Base-by-base conservation (phyloP, 2,113 vertebrate genomes). In the Aptenodytes forsteri region DNA sequence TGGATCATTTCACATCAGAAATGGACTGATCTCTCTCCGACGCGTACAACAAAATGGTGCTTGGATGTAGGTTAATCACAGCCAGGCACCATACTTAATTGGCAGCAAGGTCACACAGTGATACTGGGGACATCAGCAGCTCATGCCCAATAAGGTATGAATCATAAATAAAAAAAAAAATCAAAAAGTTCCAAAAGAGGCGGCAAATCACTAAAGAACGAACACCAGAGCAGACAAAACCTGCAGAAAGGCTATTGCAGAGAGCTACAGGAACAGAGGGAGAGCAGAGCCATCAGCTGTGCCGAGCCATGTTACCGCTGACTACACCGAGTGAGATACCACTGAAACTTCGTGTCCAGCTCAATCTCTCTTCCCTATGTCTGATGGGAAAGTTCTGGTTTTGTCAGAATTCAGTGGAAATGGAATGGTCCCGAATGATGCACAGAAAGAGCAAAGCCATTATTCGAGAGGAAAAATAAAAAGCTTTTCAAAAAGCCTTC, bases 321-420 rank as follows among this genome's bases (percentile, higher is more conserved):
- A 3, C 65, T 4, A 11, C 67, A 3, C 6, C 2, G 6, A 38
- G 19, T 2, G 18, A 20, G 7, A 11, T 0, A 2, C 8, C n/a
- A 8, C 56, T 0, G 18, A 18, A 87, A 91, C 91, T 92, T 55
- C 7, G 6, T 1, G 7, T 20, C 49, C 7, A 7, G 30, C 62
- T 27, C 52, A 2, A 2, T 2, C 42, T 0, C 32, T 25, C 16
- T 3, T 16, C 38, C 13, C 27, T 9, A 7, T 1, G 3, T 19
- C 80, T 30, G 7, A 17, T 0, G 15, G 49, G 36, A 11, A 79
- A 87, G 62, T 59, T 26, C 61, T 30, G 64, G 4, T 1, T 27
- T 13, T 17, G 27, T 6, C 78, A 21, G 19, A 9, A 13, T 15
- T 4, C 7, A 10, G 17, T 1, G 8, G 5, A 19, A 75, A 36